These are phyloP conservation scores for Sinohyriopsis cumingii DNA, from an alignment of 2,888 invertebrate species.

Conservation along the genomic window DNA sequence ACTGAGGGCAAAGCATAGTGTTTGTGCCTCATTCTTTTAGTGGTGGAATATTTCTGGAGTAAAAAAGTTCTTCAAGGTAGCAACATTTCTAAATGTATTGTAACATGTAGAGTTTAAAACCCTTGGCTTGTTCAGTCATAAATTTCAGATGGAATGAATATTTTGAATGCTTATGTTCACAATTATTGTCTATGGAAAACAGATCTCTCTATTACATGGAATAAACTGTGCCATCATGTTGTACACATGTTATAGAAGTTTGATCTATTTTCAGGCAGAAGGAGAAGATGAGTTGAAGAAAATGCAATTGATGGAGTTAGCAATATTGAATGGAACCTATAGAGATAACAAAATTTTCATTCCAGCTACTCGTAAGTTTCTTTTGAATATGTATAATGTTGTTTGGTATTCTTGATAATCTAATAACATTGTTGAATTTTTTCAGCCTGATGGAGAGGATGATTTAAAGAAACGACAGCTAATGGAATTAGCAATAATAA, in stretches of 20 bases:
- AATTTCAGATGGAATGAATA: too few species aligned
- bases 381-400: slow-evolving; percentile 8
- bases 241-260: not conserved
- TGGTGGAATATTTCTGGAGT: too few species aligned
- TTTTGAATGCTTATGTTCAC: too few species aligned
- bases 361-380: slow-evolving; percentile 59
- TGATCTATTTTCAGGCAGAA: slow-evolving; percentile 85
- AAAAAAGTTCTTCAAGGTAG: too few species aligned
- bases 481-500: slow-evolving; percentile 99
- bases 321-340: slow-evolving; percentile 99
- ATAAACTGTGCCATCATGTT: not conserved
- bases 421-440: slow-evolving; percentile 19
- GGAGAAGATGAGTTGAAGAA: slow-evolving; percentile 99
- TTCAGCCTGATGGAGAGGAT: slow-evolving; percentile 99
- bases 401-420: slow-evolving; percentile 2
- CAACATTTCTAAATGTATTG: too few species aligned
- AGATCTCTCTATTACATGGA: too few species aligned
- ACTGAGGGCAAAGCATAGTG: too few species aligned
- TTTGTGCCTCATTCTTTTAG: too few species aligned
- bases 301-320: slow-evolving; percentile 99
- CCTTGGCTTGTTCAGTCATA: too few species aligned
- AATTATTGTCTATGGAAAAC: too few species aligned
- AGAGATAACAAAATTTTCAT: slow-evolving; percentile 78
- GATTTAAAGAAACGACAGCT: slow-evolving; percentile 99
- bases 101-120: too few species aligned